Base-by-base conservation (phyloP, 2,797 vertebrate genomes). In the Leontopithecus rosalia region DNA sequence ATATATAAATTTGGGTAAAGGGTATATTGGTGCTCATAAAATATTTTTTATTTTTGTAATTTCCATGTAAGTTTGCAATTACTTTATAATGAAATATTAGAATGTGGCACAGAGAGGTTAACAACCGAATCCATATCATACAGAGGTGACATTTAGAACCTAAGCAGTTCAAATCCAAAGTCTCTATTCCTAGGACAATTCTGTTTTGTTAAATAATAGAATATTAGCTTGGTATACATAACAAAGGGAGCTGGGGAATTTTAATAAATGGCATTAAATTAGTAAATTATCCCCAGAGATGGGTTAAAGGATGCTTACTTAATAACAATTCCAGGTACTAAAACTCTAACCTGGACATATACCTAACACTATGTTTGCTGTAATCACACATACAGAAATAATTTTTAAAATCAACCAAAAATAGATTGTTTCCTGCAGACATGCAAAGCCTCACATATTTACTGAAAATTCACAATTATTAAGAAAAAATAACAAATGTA, bases 331-430 rank as follows among this genome's bases (percentile, higher is more conserved):
- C 11, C 28, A 33, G 72, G 12, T 36, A 88, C 24, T 48, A 82
- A 81, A 94, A 81, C 20, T 84, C 39, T 55, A n/a, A 48, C 0
- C 24, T 58, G 26, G 26, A 13, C 52, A 84, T 20, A 64, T 28
- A 30, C 3, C 26, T 64, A 88, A 92, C 24, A 58, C 28, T 36
- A 82, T 1, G 57, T 41, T 86, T 86, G 50, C 77, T 77, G 10
- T 22, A 86, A 57, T 88, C 39, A 73, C 57, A 88, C 13, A 41
- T 76, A 76, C 11, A 8, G 39, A 93, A 93, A 79, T 50, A 2
- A 70, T 30, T 85, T 94, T 85, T n/a, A 92, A 90, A 80, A 81
- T n/a, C 5, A 86, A 95, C 43, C 30, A 82, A 70, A 93, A 64
- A 57, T 14, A 87, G 7, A 33, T 48, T 50, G 22, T 73, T 83